These are phyloP conservation scores for Epinephelus malabaricus DNA, from an alignment of 2,797 vertebrate genomes.

Conservation along the genomic window DNA sequence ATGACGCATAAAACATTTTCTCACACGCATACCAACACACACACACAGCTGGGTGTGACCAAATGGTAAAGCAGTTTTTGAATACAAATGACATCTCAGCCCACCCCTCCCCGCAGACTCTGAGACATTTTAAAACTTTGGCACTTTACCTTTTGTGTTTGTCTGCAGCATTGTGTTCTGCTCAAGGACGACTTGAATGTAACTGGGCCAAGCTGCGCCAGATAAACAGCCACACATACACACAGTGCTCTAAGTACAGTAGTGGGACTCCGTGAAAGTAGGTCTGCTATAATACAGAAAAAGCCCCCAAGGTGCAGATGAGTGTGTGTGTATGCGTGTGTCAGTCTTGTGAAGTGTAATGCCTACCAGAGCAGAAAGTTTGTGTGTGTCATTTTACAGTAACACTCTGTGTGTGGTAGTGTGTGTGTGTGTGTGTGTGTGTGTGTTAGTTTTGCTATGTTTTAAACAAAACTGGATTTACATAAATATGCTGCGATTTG, in stretches of 20 bases:
- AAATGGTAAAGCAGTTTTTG: constrained; percentile 3
- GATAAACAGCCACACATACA: constrained; percentile 55
- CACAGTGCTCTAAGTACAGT: constrained; percentile 55
- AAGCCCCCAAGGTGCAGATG: constrained; percentile 50
- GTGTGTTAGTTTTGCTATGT: neutral
- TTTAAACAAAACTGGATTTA: constrained; percentile 18
- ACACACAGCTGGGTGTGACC: neutral
- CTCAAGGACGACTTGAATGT: constrained; percentile 54
- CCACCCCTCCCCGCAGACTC: no score
- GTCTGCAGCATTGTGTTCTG: constrained; percentile 22
- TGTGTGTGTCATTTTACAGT: constrained; percentile 31
- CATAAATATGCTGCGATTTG: neutral
- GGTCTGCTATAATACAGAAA: constrained; percentile 68
- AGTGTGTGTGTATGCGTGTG: constrained; percentile 21
- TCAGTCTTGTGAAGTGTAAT: constrained; percentile 18
- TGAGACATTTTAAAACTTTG: constrained; percentile 19
- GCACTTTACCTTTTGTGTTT: neutral
- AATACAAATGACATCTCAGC: neutral
- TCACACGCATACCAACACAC: neutral
- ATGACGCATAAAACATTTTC: constrained; percentile 24
- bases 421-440: neutral
- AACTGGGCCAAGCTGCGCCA: constrained; percentile 54
- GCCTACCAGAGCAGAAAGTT: constrained; percentile 13
- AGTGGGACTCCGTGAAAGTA: constrained; percentile 63
- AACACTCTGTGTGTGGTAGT: neutral